Base-by-base conservation (phyloP, 2,888 invertebrate genomes). In the Amphipyra berbera region DNA sequence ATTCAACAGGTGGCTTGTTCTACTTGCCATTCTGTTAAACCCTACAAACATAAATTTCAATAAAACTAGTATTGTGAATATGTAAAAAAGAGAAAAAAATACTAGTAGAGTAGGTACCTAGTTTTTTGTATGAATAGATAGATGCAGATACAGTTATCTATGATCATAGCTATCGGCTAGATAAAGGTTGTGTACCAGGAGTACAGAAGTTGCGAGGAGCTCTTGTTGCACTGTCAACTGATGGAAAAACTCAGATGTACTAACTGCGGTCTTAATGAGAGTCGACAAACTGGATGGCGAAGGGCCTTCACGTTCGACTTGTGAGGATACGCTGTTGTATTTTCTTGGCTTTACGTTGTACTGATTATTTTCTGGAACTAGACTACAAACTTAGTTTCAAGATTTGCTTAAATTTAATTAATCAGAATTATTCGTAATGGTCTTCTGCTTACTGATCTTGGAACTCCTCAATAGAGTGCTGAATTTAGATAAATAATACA, bases 221-320 rank as follows among this genome's bases (percentile, higher is more conserved):
- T 90, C 81, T 82, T 78, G 78, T 83, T 83, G 84, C 54, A 52
- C 71, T 76, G 79, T 74, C 79, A 79, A 72, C 73, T 62, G 87
- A 86, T 86, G 90, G 88, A 92, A 92, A 93, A 92, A 93, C 88
- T 88, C 88, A 88, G 82, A 83, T 76, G 88, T 85, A 86, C 87
- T 87, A 87, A 88, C 86, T 82, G 86, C 90, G 85, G 90, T 93
- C 92, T 92, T 94, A 95, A 94, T 94, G 94, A 94, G 93, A 93
- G 92, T 94, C 93, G 94, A 94, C 92, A 94, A 94, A 94, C 94
- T 91, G 93, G 94, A 90, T 88, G 84, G 79, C 79, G 81, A 84
- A 91, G 91, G 90, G 89, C 89, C 83, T 68, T 60, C 33, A 46
- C 71, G 79, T 70, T 74, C 66, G 84, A 68, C 66, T 84, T 64